These are phyloP conservation scores for Eulimnadia texana DNA, from an alignment of 1,140 invertebrate species.

Conservation along the genomic window DNA sequence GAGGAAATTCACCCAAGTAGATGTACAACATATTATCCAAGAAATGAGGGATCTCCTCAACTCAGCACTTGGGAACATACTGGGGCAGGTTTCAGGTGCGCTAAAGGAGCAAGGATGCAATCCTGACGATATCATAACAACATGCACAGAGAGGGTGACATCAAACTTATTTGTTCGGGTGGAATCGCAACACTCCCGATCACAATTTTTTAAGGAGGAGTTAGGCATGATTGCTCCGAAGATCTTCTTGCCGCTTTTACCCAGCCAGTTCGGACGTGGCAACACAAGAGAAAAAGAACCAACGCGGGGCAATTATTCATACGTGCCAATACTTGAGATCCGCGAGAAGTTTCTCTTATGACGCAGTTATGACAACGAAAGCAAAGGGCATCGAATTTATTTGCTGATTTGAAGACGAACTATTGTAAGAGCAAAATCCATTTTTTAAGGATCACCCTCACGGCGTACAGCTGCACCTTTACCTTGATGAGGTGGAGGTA, in stretches of 20 bases:
- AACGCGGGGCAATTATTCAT: no score
- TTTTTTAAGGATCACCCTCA: background rate
- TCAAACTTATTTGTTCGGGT: constrained; percentile 1
- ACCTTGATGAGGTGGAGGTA: constrained; percentile 9
- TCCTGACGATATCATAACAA: background rate
- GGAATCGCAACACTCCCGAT: constrained; percentile 1
- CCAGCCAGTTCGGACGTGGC: background rate
- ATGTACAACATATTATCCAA: no score
- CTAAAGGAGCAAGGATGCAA: background rate
- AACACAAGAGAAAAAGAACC: no score
- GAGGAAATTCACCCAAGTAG: no score
- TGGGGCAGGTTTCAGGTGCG: background rate
- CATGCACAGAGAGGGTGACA: background rate
- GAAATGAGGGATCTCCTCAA: background rate
- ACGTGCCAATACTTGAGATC: background rate
- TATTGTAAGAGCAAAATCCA: background rate
- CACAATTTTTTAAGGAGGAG: background rate
- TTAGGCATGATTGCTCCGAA: constrained; percentile 5
- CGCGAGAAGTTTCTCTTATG: background rate
- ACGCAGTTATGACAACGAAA: background rate
- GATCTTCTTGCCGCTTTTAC: background rate
- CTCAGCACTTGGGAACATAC: background rate
- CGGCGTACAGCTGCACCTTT: constrained; percentile 10
- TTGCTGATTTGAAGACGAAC: background rate
- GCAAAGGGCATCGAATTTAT: background rate